Evolutionary conservation across 2,797 vertebrate species (phyloP).

Genomic region (Botia almorhae): DNA sequence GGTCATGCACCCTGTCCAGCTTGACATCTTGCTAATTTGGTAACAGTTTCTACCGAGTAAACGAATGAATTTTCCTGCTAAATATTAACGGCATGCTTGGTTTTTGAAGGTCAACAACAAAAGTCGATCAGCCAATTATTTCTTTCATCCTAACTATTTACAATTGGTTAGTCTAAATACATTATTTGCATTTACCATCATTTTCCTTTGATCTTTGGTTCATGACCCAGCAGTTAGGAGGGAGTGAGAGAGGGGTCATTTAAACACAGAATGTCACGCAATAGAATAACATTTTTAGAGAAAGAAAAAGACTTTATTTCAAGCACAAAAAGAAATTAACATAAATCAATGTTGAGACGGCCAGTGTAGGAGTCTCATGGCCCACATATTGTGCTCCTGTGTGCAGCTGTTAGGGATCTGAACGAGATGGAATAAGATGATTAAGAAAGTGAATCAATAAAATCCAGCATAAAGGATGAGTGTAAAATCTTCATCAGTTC

Average conservation of each 20-base stretch:
- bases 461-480: neutral
- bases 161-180: neutral
- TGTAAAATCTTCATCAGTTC: neutral
- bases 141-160: neutral
- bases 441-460: neutral
- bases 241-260: neutral
- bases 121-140: neutral
- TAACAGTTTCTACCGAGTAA: no score
- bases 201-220: neutral
- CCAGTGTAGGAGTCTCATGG: neutral
- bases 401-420: neutral
- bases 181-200: neutral
- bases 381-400: neutral
- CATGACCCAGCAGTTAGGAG: neutral
- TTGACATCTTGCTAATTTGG: neutral
- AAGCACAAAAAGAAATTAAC: neutral
- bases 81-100: neutral
- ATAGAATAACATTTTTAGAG: neutral
- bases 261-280: neutral
- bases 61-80: neutral
- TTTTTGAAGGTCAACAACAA: neutral
- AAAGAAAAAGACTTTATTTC: neutral
- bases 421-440: neutral
- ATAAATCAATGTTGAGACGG: conserved; percentile 4
- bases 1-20: neutral